A percentile compares a stretch with the other conserved stretches of the same genome.
Evolutionary conservation across 2,797 vertebrate species (phyloP).

Genomic region (Aratinga solstitialis): DNA sequence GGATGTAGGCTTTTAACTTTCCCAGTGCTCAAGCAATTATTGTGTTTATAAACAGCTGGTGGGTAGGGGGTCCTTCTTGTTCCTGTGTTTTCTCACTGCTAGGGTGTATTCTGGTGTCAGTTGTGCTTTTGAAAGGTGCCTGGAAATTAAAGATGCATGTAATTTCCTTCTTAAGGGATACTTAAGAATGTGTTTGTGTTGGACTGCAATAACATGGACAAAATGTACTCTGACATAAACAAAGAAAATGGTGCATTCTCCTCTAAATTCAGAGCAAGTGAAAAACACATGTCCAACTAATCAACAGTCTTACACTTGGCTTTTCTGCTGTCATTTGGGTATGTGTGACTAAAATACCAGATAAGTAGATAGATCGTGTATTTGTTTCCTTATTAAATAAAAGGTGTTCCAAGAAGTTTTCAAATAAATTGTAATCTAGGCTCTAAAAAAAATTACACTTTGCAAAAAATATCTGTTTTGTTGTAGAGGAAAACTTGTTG

Average conservation of each 20-base stretch:
- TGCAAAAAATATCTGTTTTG: not conserved
- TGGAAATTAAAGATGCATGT: not conserved
- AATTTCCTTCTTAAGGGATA: not conserved
- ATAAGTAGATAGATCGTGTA: not conserved
- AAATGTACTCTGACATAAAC: not conserved
- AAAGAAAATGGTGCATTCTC: not conserved
- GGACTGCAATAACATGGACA: not conserved
- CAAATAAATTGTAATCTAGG: not conserved
- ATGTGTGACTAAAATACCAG: not conserved
- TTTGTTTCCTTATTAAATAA: not conserved
- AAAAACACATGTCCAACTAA: conserved; percentile 25
- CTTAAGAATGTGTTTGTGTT: not conserved
- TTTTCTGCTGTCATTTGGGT: not conserved
- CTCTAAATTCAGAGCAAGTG: not conserved
- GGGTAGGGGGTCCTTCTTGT: not conserved
- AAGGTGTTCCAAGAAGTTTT: not conserved
- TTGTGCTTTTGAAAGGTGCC: not conserved
- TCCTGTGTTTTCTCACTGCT: not conserved
- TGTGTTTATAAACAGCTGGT: not conserved
- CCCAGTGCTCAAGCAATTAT: not conserved
- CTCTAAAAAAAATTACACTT: not conserved
- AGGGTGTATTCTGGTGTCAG: not conserved
- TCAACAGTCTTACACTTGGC: conserved; percentile 25
- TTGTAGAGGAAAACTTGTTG: not conserved
- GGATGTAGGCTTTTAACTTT: not conserved